Base-by-base conservation (phyloP, 2,113 vertebrate genomes). In the Trichomycterus rosablanca region DNA sequence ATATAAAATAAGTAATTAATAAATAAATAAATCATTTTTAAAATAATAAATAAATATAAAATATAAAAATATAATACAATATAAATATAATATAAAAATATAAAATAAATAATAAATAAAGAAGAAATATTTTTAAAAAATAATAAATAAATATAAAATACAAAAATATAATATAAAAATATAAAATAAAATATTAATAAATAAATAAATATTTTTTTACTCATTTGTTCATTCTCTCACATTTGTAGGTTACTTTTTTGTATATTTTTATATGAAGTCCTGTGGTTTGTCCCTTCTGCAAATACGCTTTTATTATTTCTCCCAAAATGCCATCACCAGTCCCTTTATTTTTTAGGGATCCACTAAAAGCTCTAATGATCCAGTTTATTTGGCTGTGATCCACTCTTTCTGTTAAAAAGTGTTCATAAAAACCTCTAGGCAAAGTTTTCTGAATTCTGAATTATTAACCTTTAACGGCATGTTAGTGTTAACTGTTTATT, bases 281-380 rank as follows among this genome's bases (percentile, higher is more conserved):
- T 45, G 45, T 23, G 55, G 59, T 56, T 24, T 44, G 12, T 40
- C 34, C 35, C 34, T 35, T 42, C 22, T 61, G 16, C 26, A 14
- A 34, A 39, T 28, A 14, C 14, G 16, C 53, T 57, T 43, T 4
- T 44, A 22, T 54, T 7, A 48, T 67, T 20, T 57, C 37, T 44
- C 44, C 20, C 5, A 35, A 15, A 7, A 30, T 18, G 8, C 28
- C 26, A 63, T 56, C 24, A 50, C 18, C 6, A 11, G 46, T 23
- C 11, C 2, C 20, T 23, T 22, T 37, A 23, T 20, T 37, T 62
- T 65, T 43, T 15, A 57, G 63, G 63, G 63, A 66, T 48, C 46
- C 53, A 49, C 35, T 32, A 20, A 19, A 46, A 35, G 18, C 10
- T 44, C 9, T 2, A 22, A 56, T 61, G 24, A 68, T 28, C 15